Evolutionary conservation across 1,140 invertebrate genomes (phyloP).

Genomic region (Drosophila insularis): DNA sequence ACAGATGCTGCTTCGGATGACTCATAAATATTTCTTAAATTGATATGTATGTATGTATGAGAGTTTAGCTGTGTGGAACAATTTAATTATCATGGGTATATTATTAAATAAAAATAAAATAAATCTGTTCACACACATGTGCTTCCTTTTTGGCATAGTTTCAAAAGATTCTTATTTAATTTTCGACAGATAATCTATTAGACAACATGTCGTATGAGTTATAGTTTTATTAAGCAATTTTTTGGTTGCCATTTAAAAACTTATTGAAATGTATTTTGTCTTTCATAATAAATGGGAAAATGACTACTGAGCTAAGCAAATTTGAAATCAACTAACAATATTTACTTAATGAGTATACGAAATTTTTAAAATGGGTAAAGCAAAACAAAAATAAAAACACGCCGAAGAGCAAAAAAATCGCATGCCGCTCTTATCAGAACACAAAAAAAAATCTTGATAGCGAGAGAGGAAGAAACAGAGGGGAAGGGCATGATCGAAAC

Average conservation of each 20-base stretch:
- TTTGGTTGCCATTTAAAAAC: background rate
- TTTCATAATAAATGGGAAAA: background rate
- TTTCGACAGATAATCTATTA: background rate
- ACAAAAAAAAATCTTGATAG: constrained; percentile 26
- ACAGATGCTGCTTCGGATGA: no score
- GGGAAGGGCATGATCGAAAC: constrained; percentile 4
- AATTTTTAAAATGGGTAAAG: constrained; percentile 27
- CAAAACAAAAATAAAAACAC: constrained; percentile 36
- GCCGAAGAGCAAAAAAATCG: constrained; percentile 33
- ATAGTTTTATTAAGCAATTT: background rate
- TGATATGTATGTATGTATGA: background rate
- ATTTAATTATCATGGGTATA: background rate
- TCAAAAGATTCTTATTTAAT: background rate
- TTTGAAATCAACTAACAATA: constrained; percentile 1
- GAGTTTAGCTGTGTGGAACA: background rate
- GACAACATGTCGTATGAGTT: constrained; percentile 1
- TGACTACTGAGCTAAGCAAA: background rate
- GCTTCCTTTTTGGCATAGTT: background rate
- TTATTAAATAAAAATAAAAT: background rate
- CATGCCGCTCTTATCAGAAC: constrained; percentile 46
- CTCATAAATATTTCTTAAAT: no score
- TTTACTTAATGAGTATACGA: background rate
- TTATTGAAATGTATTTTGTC: no score
- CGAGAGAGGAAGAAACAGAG: background rate
- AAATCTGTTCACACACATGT: background rate